A percentile compares a stretch with the other conserved stretches of the same genome.
Evolutionary conservation across 2,888 invertebrate genomes (phyloP).

Genomic region (Meloe dianella): DNA sequence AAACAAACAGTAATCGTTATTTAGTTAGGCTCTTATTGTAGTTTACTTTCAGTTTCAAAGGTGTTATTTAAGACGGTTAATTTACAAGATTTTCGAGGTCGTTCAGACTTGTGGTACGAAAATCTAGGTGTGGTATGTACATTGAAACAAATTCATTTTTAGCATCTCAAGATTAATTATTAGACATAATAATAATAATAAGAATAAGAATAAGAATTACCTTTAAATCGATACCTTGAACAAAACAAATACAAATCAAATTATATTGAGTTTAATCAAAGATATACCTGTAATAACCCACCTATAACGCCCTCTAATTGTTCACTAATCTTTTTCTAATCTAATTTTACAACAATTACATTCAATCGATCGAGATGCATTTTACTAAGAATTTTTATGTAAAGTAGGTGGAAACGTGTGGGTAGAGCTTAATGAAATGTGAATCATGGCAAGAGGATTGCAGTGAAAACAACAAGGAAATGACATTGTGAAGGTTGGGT

Average conservation of each 20-base stretch:
- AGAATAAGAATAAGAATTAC: conserved; percentile 33
- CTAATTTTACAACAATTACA: neutral
- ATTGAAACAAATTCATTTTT: conserved; percentile 43
- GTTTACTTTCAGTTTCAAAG: conserved; percentile 28
- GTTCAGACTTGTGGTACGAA: conserved; percentile 37
- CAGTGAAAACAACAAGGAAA: conserved; percentile 1
- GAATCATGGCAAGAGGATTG: neutral
- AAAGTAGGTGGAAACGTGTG: neutral
- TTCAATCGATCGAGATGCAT: neutral
- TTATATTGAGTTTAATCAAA: neutral
- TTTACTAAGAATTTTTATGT: neutral
- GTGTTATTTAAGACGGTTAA: conserved; percentile 21
- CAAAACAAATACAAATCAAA: neutral
- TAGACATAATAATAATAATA: conserved; percentile 30
- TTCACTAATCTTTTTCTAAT: neutral
- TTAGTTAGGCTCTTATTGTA: neutral
- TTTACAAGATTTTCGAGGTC: conserved; percentile 41
- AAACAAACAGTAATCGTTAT: too few species aligned
- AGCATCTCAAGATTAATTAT: conserved; percentile 41
- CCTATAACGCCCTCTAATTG: neutral
- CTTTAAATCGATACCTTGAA: conserved; percentile 12
- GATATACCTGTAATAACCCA: neutral
- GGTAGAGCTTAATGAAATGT: neutral
- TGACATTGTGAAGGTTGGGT: neutral
- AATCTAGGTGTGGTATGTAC: conserved; percentile 43